Conservation (phyloP, 2,888 invertebrate species). For the Erynnis tages region DNA sequence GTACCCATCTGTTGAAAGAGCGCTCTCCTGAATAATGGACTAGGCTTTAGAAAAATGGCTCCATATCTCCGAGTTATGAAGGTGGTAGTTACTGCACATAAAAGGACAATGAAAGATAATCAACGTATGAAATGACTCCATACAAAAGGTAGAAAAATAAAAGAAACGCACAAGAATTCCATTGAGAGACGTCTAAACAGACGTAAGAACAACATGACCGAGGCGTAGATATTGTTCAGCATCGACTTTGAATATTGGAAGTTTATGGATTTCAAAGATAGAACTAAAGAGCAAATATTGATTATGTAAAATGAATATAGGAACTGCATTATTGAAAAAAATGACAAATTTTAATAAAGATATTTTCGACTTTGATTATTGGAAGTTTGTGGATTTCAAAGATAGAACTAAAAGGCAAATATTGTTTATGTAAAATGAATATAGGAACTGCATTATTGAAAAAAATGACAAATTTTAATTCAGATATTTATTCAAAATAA, state of each 20-base stretch:
- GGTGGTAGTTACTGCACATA: conserved; percentile 12
- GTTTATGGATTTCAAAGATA: not conserved
- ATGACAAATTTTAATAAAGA: too few relatives aligned
- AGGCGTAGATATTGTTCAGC: not conserved
- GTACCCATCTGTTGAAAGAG: conserved; percentile 19
- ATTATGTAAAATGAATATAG: too few relatives aligned
- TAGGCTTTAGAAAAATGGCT: conserved; percentile 33
- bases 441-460: too few relatives aligned
- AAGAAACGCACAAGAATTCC: not conserved
- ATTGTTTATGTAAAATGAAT: too few relatives aligned
- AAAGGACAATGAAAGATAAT: conserved; percentile 12
- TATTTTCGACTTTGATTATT: not conserved
- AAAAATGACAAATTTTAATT: too few relatives aligned
- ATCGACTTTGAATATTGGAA: not conserved
- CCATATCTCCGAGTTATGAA: conserved; percentile 16
- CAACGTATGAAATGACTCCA: not conserved
- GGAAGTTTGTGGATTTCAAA: not conserved
- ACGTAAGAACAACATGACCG: not conserved
- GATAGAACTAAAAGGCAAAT: not conserved
- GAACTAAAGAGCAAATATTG: not conserved
- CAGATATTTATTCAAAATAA: too few relatives aligned
- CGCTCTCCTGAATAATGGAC: conserved; percentile 39
- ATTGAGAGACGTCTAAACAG: not conserved
- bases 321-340: too few relatives aligned
- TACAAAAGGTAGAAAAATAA: not conserved